Evolutionary conservation across 2,113 vertebrate species (phyloP), one percentile per base, ranked within the genome.

Genomic region (Nesogale talazaci): DNA sequence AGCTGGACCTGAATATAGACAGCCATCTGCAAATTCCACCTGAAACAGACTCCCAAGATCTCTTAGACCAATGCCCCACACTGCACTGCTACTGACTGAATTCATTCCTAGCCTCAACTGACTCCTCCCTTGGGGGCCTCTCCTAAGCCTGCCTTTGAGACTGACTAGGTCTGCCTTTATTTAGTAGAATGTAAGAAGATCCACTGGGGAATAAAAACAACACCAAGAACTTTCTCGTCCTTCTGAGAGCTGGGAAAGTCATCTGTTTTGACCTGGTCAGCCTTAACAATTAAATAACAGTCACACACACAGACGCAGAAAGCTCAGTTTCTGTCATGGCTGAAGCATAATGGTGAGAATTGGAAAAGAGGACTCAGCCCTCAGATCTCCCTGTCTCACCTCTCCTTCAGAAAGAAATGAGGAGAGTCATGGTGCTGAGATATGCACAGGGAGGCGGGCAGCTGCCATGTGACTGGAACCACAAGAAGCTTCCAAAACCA

Each of bases 161-260:
- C 69, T 69, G 10, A 79, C 69, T 69, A 78, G 34, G 11, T 6
- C n/a, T 65, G 2, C 59, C 23, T 22, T 69, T 29, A 6, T 67
- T 72, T 63, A 63, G 38, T 52, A 81, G 22, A 80, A 92, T 78
- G 77, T 90, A 63, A 92, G 56, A 52, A 88, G 27, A 6, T 15
- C 80, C n/a, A 83, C 27, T 52, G 8, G 16, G 31, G 42, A 90
- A 10, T 36, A 65, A 40, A 67, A 75, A 91, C 88, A 17, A 0
- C 40, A 56, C 29, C 7, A 42, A 52, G 31, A 81, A 74, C 29
- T 59, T 83, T 20, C 5, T 12, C 52, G 65, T 79, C 76, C 59
- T 92, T 75, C 8, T 88, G 31, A 84, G 61, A 69, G 11, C 46
- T 70, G 19, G 22, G 72, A 56, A 94, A 75, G 31, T 15, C 34